Percentiles rank a stretch among this genome's conserved stretches.
These are phyloP conservation scores for Dendrocincla tyrannina DNA, from an alignment of 2,797 vertebrate genomes.

Conservation along the genomic window DNA sequence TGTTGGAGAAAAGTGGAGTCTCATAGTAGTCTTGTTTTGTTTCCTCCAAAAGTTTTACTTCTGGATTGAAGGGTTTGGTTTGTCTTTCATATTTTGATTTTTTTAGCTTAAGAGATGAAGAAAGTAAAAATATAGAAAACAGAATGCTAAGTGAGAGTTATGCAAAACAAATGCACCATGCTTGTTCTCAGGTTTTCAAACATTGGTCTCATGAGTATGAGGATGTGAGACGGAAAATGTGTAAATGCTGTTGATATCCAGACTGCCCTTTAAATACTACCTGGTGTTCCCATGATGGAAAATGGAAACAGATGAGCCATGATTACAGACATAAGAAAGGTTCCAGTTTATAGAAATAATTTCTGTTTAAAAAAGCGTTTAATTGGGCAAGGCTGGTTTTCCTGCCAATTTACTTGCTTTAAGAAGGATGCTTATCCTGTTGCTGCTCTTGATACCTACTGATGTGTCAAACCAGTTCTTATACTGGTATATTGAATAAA, in stretches of 20 bases:
- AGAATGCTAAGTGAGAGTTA: background rate
- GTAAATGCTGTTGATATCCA: background rate
- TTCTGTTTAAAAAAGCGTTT: background rate
- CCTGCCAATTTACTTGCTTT: background rate
- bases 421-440: background rate
- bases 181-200: background rate
- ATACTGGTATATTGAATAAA: background rate
- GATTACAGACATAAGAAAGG: background rate
- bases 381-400: background rate
- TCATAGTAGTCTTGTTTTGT: background rate
- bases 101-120: background rate
- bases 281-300: background rate
- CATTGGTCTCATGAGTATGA: background rate
- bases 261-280: background rate
- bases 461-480: rapidly evolving
- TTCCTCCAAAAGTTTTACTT: background rate
- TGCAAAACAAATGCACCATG: background rate
- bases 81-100: background rate
- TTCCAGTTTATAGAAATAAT: background rate
- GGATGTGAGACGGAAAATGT: background rate
- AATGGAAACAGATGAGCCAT: background rate
- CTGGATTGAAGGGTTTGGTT: background rate
- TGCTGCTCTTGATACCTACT: background rate
- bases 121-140: background rate
- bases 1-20: background rate